Evolutionary conservation across 2,888 invertebrate species (phyloP), one percentile per base, ranked within the genome.

Genomic region (Tuta absoluta): DNA sequence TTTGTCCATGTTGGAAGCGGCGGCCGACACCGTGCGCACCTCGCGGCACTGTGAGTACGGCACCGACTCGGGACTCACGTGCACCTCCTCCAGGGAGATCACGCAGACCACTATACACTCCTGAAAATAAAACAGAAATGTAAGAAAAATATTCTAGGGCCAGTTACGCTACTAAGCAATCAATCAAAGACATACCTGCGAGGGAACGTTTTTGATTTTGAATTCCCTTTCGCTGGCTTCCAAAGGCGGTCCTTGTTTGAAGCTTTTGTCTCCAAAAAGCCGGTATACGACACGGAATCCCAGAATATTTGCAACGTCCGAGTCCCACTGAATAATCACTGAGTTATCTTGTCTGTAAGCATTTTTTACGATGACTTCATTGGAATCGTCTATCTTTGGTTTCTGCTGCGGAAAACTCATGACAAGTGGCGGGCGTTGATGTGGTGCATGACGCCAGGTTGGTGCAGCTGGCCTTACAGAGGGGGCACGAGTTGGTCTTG

Each of bases 81-180:
- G 95, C 66, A 95, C 94, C 83, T 97, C 97, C 87, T 97, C 97
- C 72, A 97, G 89, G 63, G 97, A 97, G 73, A 98, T 96, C 66
- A 98, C 98, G 88, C 98, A 98, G 68, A 98, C 98, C 69, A 98
- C 95, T 71, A 98, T 96, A 84, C 98, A 98, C 92, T 98, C 98
- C 95, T 97, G 90, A 48, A 24, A 45, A 45, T 8, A 48, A 48
- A 51, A 19, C 7, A 23, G 7, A 53, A n/a, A n/a, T 53, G 19
- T 53, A 11, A 12, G n/a, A 21, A n/a, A 28, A 28, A 14, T 28
- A 24, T 24, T 11, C 12, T 14, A 14, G 53, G n/a, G 28, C 12
- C 17, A 23, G 1, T 11, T 3, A 48, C n/a, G 8, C 23, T 23
- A 10, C 23, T 10, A 19, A 2, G 10, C 19, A 23, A 51, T 28